phyloP scores from a whole-genome alignment of 2,888 invertebrate species.

The Peribatodes rhomboidaria region DNA sequence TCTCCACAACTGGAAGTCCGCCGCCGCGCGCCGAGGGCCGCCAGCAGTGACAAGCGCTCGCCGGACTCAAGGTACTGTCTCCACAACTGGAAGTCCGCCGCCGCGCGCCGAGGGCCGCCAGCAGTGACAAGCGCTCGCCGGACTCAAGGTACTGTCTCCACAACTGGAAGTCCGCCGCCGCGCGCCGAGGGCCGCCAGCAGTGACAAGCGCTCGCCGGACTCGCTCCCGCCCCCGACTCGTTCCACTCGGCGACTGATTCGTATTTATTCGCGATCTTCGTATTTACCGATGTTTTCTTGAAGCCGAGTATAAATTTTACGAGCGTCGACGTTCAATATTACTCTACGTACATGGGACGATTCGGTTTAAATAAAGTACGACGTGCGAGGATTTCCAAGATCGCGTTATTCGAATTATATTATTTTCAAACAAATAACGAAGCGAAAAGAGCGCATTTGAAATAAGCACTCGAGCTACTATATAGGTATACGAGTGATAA shows the following conservation, averaged over 20 bases:
- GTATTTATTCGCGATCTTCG: neutral
- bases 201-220: too few species aligned
- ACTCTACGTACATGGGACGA: neutral
- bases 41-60: too few species aligned
- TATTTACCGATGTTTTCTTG: neutral
- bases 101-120: too few species aligned
- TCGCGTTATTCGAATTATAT: neutral
- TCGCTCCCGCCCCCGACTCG: neutral
- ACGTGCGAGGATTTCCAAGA: conserved; percentile 2
- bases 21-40: too few species aligned
- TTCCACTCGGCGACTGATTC: neutral
- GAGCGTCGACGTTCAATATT: neutral
- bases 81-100: too few species aligned
- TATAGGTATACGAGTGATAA: conserved; percentile 2
- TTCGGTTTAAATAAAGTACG: neutral
- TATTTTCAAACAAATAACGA: neutral
- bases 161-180: too few species aligned
- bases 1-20: too few species aligned
- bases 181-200: too few species aligned
- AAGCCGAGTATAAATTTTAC: neutral
- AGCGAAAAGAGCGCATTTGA: neutral
- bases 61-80: neutral
- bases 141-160: neutral
- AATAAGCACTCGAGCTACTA: neutral
- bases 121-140: too few species aligned